Evolutionary conservation across 2,888 invertebrate species (phyloP), one percentile per base, ranked within the genome.

Genomic region (Melolontha melolontha): DNA sequence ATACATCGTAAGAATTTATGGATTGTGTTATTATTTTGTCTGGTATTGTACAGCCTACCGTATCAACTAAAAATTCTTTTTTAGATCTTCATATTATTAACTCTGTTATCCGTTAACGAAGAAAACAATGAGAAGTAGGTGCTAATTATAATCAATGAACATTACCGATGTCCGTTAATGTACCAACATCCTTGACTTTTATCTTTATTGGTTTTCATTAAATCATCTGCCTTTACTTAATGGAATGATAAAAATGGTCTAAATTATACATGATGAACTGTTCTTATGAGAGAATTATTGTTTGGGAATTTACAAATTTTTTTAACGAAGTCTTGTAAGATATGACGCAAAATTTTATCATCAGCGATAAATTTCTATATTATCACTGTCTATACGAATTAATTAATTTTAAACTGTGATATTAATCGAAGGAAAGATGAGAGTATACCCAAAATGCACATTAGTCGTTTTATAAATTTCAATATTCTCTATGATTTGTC

Each of bases 181-280:
- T 44, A 44, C 44, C 44, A n/a, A 44, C 5, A 39, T 39, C 39
- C 39, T 40, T 17, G 54, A 54, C 34, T 54, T 39, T 34, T 39
- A 54, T 54, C 39, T 54, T 54, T 54, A 34, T 52, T 52, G 34
- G n/a, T 11, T n/a, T 52, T 27, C 51, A 27, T 52, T 11, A 52
- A 8, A 52, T 52, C 41, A 5, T 41, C 41, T 41, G 41, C 41
- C 22, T 10, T 34, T 34, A 5, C 34, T 5, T 8, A 34, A 34
- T 34, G 10, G 1, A 5, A 34, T 6, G 34, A 34, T 10, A 34
- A 10, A 34, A 34, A 10, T 34, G 1, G n/a, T n/a, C 44, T 44
- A 6, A 44, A 44, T 44, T 44, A 44, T 44, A 44, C 34, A 34
- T 34, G 34, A 34, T 34, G 1, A 4, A 22, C 22, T 22, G 34